Evolutionary conservation across 2,113 vertebrate species (phyloP).

Genomic region (Upupa epops): DNA sequence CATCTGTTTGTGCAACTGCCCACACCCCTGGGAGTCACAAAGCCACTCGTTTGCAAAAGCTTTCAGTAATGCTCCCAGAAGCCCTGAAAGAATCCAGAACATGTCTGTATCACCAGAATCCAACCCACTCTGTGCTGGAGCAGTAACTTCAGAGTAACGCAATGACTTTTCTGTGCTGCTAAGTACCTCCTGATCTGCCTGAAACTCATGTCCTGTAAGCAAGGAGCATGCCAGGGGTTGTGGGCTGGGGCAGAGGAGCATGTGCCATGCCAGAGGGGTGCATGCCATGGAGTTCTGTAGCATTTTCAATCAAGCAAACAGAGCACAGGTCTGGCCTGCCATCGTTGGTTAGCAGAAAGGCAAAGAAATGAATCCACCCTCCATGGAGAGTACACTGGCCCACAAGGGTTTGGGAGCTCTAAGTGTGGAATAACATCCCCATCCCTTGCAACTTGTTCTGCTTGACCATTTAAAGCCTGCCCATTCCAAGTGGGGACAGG

Average conservation of each 20-base stretch:
- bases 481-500: background rate
- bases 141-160: background rate
- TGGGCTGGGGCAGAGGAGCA: background rate
- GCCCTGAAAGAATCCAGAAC: background rate
- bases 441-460: background rate
- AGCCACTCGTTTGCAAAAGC: background rate
- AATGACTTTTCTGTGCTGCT: accelerated
- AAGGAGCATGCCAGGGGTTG: background rate
- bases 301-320: background rate
- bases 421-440: background rate
- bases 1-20: background rate
- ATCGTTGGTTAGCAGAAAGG: background rate
- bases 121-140: accelerated
- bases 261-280: background rate
- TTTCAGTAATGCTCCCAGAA: background rate
- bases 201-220: accelerated
- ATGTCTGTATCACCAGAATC: background rate
- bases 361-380: background rate
- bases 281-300: background rate
- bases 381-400: background rate
- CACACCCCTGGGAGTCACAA: background rate
- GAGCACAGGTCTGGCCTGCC: background rate
- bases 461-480: background rate
- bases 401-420: background rate
- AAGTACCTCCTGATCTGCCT: background rate